A percentile compares a stretch with the other conserved stretches of the same genome.
Evolutionary conservation across 2,797 vertebrate species (phyloP).

Genomic region (Natrix natrix): DNA sequence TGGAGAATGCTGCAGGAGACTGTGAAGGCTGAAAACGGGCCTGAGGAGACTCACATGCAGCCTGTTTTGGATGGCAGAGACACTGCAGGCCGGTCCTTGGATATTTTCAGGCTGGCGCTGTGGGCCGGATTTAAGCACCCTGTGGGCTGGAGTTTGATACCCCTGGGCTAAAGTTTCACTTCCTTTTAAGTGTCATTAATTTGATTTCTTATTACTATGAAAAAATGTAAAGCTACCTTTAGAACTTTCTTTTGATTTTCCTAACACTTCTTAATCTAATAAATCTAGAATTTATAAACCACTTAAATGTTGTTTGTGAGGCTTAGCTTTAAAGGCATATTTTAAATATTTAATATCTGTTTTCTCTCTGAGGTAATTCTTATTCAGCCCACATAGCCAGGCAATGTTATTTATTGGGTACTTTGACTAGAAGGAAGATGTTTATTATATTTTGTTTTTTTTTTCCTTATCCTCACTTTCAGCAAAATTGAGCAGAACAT

Average conservation of each 20-base stretch:
- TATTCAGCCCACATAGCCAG: conserved; percentile 8
- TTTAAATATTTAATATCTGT: conserved; percentile 37
- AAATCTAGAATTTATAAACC: conserved; percentile 16
- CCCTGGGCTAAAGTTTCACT: background rate
- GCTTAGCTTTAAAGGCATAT: conserved; percentile 6
- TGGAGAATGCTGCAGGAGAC: too few species aligned
- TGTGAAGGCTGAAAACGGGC: too few species aligned
- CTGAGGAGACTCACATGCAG: rapidly evolving
- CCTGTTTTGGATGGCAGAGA: too few species aligned
- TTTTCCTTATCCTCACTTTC: background rate
- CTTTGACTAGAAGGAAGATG: background rate
- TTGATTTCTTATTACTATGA: conserved; percentile 14
- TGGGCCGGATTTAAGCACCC: too few species aligned
- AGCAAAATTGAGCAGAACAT: background rate
- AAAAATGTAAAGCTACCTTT: background rate
- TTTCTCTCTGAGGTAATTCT: background rate
- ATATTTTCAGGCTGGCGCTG: too few species aligned
- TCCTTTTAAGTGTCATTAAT: background rate
- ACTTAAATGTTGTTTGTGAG: conserved; percentile 17
- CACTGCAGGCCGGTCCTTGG: too few species aligned
- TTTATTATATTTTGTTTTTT: conserved; percentile 30
- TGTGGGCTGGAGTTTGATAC: too few species aligned
- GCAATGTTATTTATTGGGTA: conserved; percentile 27
- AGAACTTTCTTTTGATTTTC: background rate
- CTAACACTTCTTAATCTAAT: conserved; percentile 13